Conservation (phyloP, 2,113 vertebrate genomes). For the Petaurus breviceps region DNA sequence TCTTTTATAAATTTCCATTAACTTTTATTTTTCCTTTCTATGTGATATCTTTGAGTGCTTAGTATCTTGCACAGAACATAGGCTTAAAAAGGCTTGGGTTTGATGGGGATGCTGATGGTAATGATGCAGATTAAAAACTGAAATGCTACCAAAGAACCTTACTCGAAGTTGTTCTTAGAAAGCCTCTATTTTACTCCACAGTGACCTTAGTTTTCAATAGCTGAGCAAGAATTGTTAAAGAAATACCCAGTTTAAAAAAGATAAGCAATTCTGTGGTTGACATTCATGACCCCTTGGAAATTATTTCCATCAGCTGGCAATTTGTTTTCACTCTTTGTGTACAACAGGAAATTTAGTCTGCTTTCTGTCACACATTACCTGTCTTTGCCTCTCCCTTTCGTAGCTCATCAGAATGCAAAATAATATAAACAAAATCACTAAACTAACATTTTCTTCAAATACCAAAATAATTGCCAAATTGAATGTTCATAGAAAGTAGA, state of each 20-base stretch:
- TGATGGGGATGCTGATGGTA: conserved; percentile 10
- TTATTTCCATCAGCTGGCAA: conserved; percentile 80
- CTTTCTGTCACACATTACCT: conserved; percentile 55
- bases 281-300: conserved; percentile 73
- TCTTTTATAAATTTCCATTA: background rate
- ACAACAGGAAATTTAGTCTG: conserved; percentile 55
- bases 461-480: conserved; percentile 67
- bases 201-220: conserved; percentile 61
- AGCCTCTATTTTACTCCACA: background rate
- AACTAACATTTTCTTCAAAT: conserved; percentile 66
- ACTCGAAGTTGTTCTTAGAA: conserved; percentile 13
- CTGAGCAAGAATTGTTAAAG: conserved; percentile 58
- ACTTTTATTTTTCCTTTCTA: background rate
- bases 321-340: conserved; percentile 73
- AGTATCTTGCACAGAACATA: background rate
- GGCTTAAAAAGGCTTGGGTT: background rate
- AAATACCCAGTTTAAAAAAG: conserved; percentile 68
- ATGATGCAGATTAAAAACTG: background rate
- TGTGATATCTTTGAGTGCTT: background rate
- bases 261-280: conserved; percentile 73
- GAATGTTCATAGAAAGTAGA: conserved; percentile 63
- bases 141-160: background rate
- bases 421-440: conserved; percentile 73
- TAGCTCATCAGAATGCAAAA: conserved; percentile 70
- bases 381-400: conserved; percentile 56